phyloP scores from a whole-genome alignment of 2,797 vertebrate genomes.

The Crenichthys baileyi region DNA sequence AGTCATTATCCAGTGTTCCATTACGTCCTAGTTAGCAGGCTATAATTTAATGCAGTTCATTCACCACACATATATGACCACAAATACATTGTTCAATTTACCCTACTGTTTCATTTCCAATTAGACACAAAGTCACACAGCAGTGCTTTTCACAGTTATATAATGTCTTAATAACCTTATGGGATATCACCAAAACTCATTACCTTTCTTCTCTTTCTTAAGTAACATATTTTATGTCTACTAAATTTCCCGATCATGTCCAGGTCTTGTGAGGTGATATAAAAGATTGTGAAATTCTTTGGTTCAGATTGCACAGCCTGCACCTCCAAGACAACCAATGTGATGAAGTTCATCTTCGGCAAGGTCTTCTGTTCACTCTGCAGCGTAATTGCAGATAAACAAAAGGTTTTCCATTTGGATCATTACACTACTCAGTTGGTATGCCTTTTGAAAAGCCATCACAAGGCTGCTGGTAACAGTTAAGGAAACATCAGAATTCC shows the following conservation, averaged over 20 bases:
- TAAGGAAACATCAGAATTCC: slow-evolving; percentile 71
- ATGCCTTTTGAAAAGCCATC: slow-evolving; percentile 60
- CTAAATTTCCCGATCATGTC: slow-evolving; percentile 53
- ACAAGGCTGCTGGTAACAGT: slow-evolving; percentile 75
- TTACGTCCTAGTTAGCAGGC: slow-evolving; percentile 44
- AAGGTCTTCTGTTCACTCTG: slow-evolving; percentile 57
- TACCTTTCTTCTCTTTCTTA: slow-evolving; percentile 45
- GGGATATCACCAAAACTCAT: slow-evolving; percentile 56
- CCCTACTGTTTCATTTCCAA: slow-evolving; percentile 60
- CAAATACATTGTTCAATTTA: slow-evolving; percentile 65
- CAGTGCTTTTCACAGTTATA: slow-evolving; percentile 52
- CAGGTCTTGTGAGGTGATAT: slow-evolving; percentile 52
- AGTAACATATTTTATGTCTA: slow-evolving; percentile 40
- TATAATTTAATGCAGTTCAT: slow-evolving; percentile 59
- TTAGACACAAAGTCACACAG: slow-evolving; percentile 53
- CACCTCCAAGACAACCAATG: slow-evolving; percentile 30
- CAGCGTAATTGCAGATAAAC: slow-evolving; percentile 67
- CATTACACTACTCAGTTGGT: slow-evolving; percentile 66
- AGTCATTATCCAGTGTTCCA: slow-evolving; percentile 40
- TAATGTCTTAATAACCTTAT: slow-evolving; percentile 55
- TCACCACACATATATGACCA: slow-evolving; percentile 65
- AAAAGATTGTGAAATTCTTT: slow-evolving; percentile 33
- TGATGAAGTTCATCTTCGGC: slow-evolving; percentile 63
- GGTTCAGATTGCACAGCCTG: slow-evolving; percentile 35
- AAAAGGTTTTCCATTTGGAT: slow-evolving; percentile 64